phyloP scores from a whole-genome alignment of 2,113 vertebrate species.

The Emydura subglobosa region DNA sequence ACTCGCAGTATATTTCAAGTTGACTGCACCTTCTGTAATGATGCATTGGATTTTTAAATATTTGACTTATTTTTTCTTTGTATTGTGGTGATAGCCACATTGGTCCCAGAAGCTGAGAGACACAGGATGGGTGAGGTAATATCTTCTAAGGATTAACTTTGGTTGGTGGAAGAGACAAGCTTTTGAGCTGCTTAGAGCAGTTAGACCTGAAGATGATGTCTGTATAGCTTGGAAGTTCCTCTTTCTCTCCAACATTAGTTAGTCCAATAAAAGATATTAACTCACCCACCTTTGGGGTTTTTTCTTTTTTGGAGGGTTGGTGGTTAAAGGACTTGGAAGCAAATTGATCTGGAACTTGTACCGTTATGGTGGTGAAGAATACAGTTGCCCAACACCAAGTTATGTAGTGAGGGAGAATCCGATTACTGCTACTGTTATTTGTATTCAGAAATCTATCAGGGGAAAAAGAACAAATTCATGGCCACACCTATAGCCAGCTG shows the following conservation, averaged over 20 bases:
- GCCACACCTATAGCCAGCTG: not conserved
- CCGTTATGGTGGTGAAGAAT: too few species aligned
- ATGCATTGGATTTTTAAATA: not conserved
- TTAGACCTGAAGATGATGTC: not conserved
- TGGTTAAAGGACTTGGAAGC: not conserved
- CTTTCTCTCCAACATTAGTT: too few species aligned
- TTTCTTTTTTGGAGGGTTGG: too few species aligned
- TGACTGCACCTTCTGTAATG: not conserved
- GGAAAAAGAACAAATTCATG: not conserved
- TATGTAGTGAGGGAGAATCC: not conserved
- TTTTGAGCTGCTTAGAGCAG: not conserved
- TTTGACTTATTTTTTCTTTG: not conserved
- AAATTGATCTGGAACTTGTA: not conserved
- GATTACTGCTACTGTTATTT: not conserved
- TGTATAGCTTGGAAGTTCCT: not conserved
- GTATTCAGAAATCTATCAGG: not conserved
- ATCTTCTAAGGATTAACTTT: not conserved
- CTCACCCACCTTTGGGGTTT: too few species aligned
- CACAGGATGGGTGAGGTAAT: not conserved
- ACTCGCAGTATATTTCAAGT: not conserved
- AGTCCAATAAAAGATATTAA: not conserved
- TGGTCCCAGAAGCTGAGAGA: not conserved
- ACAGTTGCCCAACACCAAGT: not conserved
- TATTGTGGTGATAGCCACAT: not conserved
- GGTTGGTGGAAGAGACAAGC: not conserved